Evolutionary conservation across 2,888 invertebrate species (phyloP), one percentile per base, ranked within the genome.

Genomic region (Tineola bisselliella): DNA sequence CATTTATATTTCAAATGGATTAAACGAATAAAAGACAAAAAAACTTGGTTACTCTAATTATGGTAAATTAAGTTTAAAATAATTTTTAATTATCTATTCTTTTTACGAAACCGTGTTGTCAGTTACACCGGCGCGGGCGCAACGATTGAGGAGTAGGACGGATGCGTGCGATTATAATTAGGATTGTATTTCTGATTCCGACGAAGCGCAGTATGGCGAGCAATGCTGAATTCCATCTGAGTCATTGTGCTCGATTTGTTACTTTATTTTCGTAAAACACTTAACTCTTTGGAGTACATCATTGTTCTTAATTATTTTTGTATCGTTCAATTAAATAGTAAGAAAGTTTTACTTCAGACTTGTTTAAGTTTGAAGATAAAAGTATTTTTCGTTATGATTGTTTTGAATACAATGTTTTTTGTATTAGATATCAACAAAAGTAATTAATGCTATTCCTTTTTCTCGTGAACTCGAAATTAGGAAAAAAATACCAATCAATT

Each of bases 181-280:
- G 87, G 86, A 83, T 81, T 84, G 87, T 87, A 86, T 87, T 87
- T 87, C 86, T 87, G 87, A 87, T 87, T 84, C 81, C 84, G 80
- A 79, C 84, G 83, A 84, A 79, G 79, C 83, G 75, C 75, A 73
- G 81, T 79, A 79, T 81, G 81, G 82, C 83, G 80, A 75, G 81
- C 79, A 77, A 75, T 76, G 77, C 78, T 82, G 80, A 79, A 86
- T 87, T 86, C 87, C 87, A 79, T 81, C 79, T 86, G 86, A 86
- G 86, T 87, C 86, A 87, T 87, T 87, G 86, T 87, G 84, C 86
- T 72, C 81, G 81, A 81, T 87, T 77, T 77, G 81, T 79, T 79
- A 80, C 84, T 84, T 84, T 86, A 84, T 86, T 87, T 87, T 84
- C 73, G 84, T 83, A 77, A 83, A 84, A 81, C 79, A 81, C 83